Conservation (phyloP, 2,797 vertebrate species). For the Melanotaenia boesemani region DNA sequence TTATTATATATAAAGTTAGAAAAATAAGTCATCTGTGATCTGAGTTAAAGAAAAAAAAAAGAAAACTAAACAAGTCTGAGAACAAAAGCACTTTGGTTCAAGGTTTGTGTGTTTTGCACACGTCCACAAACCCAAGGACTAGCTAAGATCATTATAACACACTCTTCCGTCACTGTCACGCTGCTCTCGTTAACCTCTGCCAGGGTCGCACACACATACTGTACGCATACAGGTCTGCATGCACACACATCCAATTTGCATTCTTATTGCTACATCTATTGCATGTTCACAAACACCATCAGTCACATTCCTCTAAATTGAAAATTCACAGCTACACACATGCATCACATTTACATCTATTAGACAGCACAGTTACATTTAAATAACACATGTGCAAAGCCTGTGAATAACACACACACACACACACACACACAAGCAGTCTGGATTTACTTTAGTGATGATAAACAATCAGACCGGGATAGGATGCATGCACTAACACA, state of each 20-base stretch:
- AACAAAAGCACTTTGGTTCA: slow-evolving; percentile 51
- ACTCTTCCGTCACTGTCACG: slow-evolving; percentile 67
- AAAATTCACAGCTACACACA: slow-evolving; percentile 65
- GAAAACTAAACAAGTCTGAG: slow-evolving; percentile 6
- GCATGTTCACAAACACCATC: slow-evolving; percentile 62
- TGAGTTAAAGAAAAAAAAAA: neutral
- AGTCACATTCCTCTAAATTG: slow-evolving; percentile 68
- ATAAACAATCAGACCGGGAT: slow-evolving; percentile 47
- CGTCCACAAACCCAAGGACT: slow-evolving; percentile 46
- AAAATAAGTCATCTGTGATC: neutral
- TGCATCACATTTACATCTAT: slow-evolving; percentile 69
- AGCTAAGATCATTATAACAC: slow-evolving; percentile 64
- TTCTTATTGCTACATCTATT: slow-evolving; percentile 60
- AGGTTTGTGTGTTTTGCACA: slow-evolving; percentile 40
- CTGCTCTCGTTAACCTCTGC: slow-evolving; percentile 69
- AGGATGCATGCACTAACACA: neutral
- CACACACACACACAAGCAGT: neutral
- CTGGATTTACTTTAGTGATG: slow-evolving; percentile 31
- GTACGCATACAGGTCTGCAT: slow-evolving; percentile 37
- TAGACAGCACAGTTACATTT: slow-evolving; percentile 47
- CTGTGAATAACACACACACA: slow-evolving; percentile 2
- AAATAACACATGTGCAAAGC: slow-evolving; percentile 44
- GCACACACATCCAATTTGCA: slow-evolving; percentile 64
- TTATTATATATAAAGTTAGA: neutral
- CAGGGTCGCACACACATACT: slow-evolving; percentile 53